Evolutionary conservation across 2,113 vertebrate genomes (phyloP), one percentile per base, ranked within the genome.

Genomic region (Bubo bubo): DNA sequence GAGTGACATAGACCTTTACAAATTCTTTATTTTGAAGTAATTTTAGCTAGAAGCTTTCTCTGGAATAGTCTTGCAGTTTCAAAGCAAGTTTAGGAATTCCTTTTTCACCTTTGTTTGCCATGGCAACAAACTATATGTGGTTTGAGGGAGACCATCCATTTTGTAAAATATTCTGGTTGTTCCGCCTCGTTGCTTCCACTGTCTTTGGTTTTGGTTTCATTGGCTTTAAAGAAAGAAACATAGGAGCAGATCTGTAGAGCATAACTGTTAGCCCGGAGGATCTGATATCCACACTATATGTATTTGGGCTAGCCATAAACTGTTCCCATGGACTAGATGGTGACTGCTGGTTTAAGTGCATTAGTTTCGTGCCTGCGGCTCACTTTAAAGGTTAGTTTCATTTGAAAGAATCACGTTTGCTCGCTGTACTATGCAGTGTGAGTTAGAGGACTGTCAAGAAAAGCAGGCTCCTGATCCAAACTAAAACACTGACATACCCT

Each of bases 1-100:
- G 35, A 74, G 26, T 71, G 60, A 70, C 7, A 6, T 4, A 55
- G 62, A 59, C 43, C 21, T 85, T 75, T 49, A 47, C 74, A 70
- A 79, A 68, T 4, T 39, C 14, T 2, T 1, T 76, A 2, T 81
- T 90, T 70, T 79, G 41, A 88, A 73, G 60, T 73, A 0, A 55
- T 64, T 90, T 93, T 72, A 73, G 26, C 49, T 85, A 81, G 45
- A 75, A 37, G 41, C 28, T 79, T 91, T 55, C 87, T 64, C 72
- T 81, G 58, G 77, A 85, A 58, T 67, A 66, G 32, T 55, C 50
- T 67, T 81, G 37, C 23, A n/a, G 13, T 86, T 58, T 82, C 49
- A 73, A 70, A 71, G 37, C 22, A 94, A 55, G 50, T 37, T 82
- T 66, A 79, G 60, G 72, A 79, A 47, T 84, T 83, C 52, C 28